Base-by-base conservation (phyloP, 1,140 invertebrate genomes). In the Leguminivora glycinivorella region DNA sequence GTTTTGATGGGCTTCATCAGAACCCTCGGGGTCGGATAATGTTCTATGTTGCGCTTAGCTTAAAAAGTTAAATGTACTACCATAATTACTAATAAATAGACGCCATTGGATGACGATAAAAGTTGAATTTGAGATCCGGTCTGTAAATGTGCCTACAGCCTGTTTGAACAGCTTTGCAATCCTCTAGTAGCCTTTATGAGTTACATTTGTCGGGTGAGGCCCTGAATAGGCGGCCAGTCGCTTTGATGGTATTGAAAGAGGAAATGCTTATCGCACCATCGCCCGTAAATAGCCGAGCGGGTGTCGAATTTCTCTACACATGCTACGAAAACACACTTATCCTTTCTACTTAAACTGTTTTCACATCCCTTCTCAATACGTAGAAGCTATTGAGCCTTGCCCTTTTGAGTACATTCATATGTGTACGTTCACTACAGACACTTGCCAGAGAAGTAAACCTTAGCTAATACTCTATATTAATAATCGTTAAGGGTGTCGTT, bases 261-360 rank as follows among this genome's bases (percentile, higher is more conserved):
- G 87, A 85, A 88, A 89, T 83, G 83, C 84, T 89, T 89, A 89
- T 89, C 87, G 85, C 83, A 82, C 85, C 81, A 87, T 89, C 83
- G 82, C 78, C 77, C 79, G 83, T 88, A 88, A 89, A 89, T 87
- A 88, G 84, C 80, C 72, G 81, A 87, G 80, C 83, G 81, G 79
- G 87, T 87, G 86, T 85, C 81, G 83, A 85, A 83, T 87, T 85
- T 84, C 84, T 84, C 78, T 79, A 84, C 83, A 85, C 81, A 79
- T 84, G 74, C 73, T 81, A 83, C 82, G 84, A 83, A 87, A 87
- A 87, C 85, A 89, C 82, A 85, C 85, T 86, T 87, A 87, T 87
- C 87, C 85, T 83, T 89, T 89, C 80, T 83, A 87, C 80, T 84
- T 84, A 83, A 84, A 85, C 82, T 83, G 81, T 85, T 85, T 84